A percentile compares a stretch with the other conserved stretches of the same genome.
phyloP scores from a whole-genome alignment of 2,797 vertebrate genomes.

The Sebastes ruberrimus region DNA sequence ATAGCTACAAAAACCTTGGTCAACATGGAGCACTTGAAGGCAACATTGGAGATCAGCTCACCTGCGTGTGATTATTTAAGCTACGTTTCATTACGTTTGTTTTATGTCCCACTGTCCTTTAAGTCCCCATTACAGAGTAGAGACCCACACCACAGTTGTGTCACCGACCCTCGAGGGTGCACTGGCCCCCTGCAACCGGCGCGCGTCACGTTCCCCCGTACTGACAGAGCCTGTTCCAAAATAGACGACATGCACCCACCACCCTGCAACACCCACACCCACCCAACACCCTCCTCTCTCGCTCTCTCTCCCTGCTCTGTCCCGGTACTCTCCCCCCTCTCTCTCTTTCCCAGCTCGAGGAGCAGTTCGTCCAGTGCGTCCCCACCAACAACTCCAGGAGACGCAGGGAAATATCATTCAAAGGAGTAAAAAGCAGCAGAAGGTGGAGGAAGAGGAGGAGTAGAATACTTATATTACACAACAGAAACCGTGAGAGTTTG shows the following conservation, averaged over 20 bases:
- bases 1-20: not conserved
- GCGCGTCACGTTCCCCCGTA: constrained; percentile 63
- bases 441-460: not conserved
- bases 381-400: constrained; percentile 37
- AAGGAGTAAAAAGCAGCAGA: not conserved
- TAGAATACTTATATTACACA: not conserved
- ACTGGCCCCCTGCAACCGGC: constrained; percentile 32
- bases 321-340: constrained; percentile 44
- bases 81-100: not conserved
- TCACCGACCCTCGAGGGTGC: constrained; percentile 32
- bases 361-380: constrained; percentile 63
- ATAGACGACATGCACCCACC: constrained; percentile 69
- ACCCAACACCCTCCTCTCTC: constrained; percentile 4
- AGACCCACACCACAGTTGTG: not conserved
- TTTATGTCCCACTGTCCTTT: not conserved
- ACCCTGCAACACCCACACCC: not conserved
- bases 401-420: constrained; percentile 33
- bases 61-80: not conserved
- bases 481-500: constrained; percentile 10
- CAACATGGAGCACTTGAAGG: not conserved
- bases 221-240: constrained; percentile 77
- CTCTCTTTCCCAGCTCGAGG: constrained; percentile 55
- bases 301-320: not conserved
- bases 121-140: not conserved
- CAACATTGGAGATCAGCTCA: not conserved